Evolutionary conservation across 2,888 invertebrate species (phyloP).

Genomic region (Diplolepis rosae): DNA sequence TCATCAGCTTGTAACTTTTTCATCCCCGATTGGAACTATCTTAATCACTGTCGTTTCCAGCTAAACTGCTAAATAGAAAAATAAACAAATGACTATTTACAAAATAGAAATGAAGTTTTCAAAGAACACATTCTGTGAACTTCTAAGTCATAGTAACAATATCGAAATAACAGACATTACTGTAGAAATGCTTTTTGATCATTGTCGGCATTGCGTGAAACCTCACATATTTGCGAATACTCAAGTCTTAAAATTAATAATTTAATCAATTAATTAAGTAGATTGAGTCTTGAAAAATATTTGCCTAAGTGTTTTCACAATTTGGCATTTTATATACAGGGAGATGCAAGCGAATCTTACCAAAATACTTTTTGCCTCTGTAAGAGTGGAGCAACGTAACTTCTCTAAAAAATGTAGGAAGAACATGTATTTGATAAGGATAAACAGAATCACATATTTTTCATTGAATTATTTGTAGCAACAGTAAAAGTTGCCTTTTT

Average conservation of each 20-base stretch:
- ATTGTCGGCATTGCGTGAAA: conserved; percentile 4
- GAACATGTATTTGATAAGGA: conserved; percentile 3
- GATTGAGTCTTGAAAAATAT: neutral
- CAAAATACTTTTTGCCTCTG: conserved; percentile 7
- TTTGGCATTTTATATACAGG: conserved; percentile 11
- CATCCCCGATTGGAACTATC: neutral
- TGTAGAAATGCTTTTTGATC: conserved; percentile 3
- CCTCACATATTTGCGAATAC: neutral
- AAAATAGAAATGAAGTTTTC: conserved; percentile 59
- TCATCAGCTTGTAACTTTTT: neutral
- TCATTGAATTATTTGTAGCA: neutral
- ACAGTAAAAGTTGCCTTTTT: conserved; percentile 22
- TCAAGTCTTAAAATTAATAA: conserved; percentile 1
- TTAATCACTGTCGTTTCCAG: conserved; percentile 35
- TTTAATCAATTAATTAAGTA: neutral
- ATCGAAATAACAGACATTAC: conserved; percentile 16
- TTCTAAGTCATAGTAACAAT: conserved; percentile 7
- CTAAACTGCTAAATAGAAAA: conserved; percentile 67
- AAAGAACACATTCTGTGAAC: conserved; percentile 17
- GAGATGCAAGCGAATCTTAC: conserved; percentile 25
- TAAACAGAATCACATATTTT: neutral
- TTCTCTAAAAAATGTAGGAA: conserved; percentile 19
- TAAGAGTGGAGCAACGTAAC: neutral
- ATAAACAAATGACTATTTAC: conserved; percentile 70
- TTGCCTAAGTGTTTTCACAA: conserved; percentile 9